Evolutionary conservation across 1,140 invertebrate genomes (phyloP), one percentile per base, ranked within the genome.

Genomic region (Nephila pilipes): DNA sequence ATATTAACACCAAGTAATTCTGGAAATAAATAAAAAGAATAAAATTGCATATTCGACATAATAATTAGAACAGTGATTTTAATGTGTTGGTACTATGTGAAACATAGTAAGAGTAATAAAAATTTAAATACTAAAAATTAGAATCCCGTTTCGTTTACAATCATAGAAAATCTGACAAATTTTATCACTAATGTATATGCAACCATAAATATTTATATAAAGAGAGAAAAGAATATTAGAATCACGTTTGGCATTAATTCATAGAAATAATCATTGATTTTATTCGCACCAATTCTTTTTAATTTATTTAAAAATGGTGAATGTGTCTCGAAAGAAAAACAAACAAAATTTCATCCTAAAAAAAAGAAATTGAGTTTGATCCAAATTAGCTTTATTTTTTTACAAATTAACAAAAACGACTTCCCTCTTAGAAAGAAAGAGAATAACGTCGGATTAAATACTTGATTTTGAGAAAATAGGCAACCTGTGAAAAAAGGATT

Each of bases 391-490:
- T 60, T 60, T 60, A 60, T 60, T 60, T 60, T 36, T 75, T 75
- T 20, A 32, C 29, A 32, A 32, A 36, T 5, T 14, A 32, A 75
- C 69, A 75, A 75, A 75, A 75, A 18, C 69, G 29, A 75, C 29
- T 75, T 36, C 36, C 69, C 18, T 6, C 69, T 3, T 5, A 75
- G 29, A 75, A 36, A 16, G 14, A 75, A 36, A 75, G 29, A 75
- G 29, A 32, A 20, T 75, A 75, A 75, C 69, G 69, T 75, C 32
- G 29, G 69, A 75, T 32, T 75, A 75, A 75, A 75, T 75, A 36
- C 29, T 75, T 18, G 69, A 75, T 75, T 75, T 75, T 75, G 69
- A 16, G 69, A 36, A 75, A 75, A 18, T 75, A 36, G 69, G 18
- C 69, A 75, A 32, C 12, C 14, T 6, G 3, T 75, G 16, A 20